Evolutionary conservation across 2,888 invertebrate genomes (phyloP).

Genomic region (Tortrix viridana): DNA sequence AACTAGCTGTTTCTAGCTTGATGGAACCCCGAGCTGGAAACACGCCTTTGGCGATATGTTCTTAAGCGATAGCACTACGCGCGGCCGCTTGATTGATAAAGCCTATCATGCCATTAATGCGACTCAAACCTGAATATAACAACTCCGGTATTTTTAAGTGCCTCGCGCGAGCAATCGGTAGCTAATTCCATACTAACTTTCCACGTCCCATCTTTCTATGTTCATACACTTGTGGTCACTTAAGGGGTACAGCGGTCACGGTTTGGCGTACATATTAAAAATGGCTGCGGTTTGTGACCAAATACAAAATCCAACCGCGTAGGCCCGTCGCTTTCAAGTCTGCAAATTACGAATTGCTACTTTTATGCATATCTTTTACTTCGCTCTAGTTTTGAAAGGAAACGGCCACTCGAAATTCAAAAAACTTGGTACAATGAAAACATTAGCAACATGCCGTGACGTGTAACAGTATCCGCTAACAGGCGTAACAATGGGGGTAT

Average conservation of each 20-base stretch:
- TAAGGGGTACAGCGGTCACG: not conserved
- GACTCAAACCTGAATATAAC: conserved; percentile 9
- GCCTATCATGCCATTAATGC: conserved; percentile 31
- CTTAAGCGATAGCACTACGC: conserved; percentile 21
- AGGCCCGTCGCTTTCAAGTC: not conserved
- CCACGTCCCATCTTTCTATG: not conserved
- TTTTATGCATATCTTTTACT: not conserved
- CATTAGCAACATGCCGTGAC: conserved; percentile 65
- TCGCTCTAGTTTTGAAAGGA: conserved; percentile 23
- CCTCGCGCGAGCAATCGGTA: not conserved
- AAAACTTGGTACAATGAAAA: conserved; percentile 61
- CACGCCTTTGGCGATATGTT: conserved; percentile 40
- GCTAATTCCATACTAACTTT: not conserved
- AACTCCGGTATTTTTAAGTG: not conserved
- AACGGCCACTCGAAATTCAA: conserved; percentile 47
- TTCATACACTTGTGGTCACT: conserved; percentile 4
- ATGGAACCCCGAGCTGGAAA: conserved; percentile 42
- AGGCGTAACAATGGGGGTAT: conserved; percentile 78
- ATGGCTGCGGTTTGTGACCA: not conserved
- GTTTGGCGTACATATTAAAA: not conserved
- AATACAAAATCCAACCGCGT: not conserved
- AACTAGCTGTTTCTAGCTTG: conserved; percentile 48
- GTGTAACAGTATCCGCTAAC: conserved; percentile 78
- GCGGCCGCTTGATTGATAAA: conserved; percentile 48
- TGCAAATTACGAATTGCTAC: not conserved